Conservation (phyloP, 2,888 invertebrate species). For the Drosophila merina region DNA sequence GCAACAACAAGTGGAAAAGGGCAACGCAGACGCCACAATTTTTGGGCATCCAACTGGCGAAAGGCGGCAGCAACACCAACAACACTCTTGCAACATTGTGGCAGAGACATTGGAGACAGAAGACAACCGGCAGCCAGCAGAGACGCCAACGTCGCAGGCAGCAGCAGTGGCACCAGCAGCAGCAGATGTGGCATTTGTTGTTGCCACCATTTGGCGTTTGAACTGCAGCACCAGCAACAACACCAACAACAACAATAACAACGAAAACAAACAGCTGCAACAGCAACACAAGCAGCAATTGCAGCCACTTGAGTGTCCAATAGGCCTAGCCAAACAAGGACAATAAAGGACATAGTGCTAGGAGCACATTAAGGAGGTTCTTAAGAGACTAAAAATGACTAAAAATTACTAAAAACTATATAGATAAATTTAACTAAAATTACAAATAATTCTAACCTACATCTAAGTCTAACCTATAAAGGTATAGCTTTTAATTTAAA, state of each 20-base stretch:
- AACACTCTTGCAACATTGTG: constrained; percentile 18
- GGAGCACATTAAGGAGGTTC: neutral
- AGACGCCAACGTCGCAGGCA: constrained; percentile 13
- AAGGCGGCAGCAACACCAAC: constrained; percentile 42
- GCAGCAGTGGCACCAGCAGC: constrained; percentile 13
- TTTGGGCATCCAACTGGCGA: constrained; percentile 50
- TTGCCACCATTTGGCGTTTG: constrained; percentile 51
- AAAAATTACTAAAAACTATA: no score
- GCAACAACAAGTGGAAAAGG: constrained; percentile 35
- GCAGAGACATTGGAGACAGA: constrained; percentile 5
- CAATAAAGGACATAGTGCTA: neutral
- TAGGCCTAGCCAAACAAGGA: constrained; percentile 38
- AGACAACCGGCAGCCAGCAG: neutral
- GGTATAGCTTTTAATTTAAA: no score
- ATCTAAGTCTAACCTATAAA: no score
- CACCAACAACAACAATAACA: constrained; percentile 40
- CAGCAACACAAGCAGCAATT: constrained; percentile 52
- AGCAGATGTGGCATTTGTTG: constrained; percentile 42
- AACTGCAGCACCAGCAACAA: constrained; percentile 41
- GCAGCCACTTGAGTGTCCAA: constrained; percentile 71
- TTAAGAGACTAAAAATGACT: no score
- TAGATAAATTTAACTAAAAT: no score
- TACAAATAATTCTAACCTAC: no score
- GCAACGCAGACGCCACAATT: constrained; percentile 51
- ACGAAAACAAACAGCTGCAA: constrained; percentile 9